Evolutionary conservation across 1,140 invertebrate genomes (phyloP), one percentile per base, ranked within the genome.

Genomic region (Mesaphorura yosii): DNA sequence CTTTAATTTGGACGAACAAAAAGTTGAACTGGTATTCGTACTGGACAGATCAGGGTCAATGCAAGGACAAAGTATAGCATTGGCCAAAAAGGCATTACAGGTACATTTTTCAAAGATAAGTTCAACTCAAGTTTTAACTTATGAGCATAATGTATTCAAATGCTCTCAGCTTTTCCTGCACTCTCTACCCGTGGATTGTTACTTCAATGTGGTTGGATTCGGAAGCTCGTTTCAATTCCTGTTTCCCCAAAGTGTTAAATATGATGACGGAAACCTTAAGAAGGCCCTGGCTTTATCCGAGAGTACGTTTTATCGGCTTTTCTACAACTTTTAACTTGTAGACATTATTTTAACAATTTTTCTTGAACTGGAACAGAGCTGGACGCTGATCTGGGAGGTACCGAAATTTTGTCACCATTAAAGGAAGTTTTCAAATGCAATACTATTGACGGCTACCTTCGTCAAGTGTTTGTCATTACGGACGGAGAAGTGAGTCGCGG

Each of bases 401-500:
- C 70, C 26, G 67, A 72, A 58, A 69, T 72, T 17, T 53, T 66
- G 3, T 25, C 60, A 38, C 70, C 70, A 6, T 45, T 72, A 5
- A 31, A 68, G 47, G 41, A 60, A 28, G 62, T 72, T 39, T 70
- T 64, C 51, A 56, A 50, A 1, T 49, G 60, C 38, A 52, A 59
- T 28, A n/a, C 37, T 6, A 64, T 66, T 41, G 37, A 62, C 10
- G 66, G 63, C 3, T 66, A 69, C 49, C 50, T 63, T 15, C 53
- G 69, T 23, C 64, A 69, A 55, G 60, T 71, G 12, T 67, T 70
- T 54, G 49, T 71, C 6, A 46, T 72, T 3, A 70, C 70, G n/a
- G 70, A 72, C 54, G 70, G 70, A 25, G 64, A 65, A 40, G 68
- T 68, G n/a, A n/a, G n/a, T n/a, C n/a, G n/a, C n/a, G n/a, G n/a